A percentile compares a stretch with the other conserved stretches of the same genome.
Evolutionary conservation across 2,113 vertebrate species (phyloP).

Genomic region (Pygoscelis antarcticus): DNA sequence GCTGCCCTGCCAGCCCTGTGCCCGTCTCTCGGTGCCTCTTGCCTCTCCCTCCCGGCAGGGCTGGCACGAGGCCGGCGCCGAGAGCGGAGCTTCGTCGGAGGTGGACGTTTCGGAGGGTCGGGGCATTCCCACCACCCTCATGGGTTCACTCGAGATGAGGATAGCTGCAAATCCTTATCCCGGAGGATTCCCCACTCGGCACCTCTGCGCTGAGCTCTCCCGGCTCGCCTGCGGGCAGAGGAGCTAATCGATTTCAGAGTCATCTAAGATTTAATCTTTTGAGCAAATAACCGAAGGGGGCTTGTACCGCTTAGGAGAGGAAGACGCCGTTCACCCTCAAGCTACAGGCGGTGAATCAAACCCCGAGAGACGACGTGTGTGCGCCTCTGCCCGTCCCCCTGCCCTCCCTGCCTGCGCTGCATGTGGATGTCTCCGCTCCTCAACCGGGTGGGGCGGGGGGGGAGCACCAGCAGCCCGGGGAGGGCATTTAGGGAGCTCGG

Average conservation of each 20-base stretch:
- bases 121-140: background rate
- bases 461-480: background rate
- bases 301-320: fast-evolving
- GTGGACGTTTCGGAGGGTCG: fast-evolving
- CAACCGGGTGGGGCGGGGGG: background rate
- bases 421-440: background rate
- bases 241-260: background rate
- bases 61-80: fast-evolving
- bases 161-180: background rate
- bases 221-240: fast-evolving
- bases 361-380: background rate
- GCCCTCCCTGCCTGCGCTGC: background rate
- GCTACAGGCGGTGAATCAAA: background rate
- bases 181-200: background rate
- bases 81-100: background rate
- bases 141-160: background rate
- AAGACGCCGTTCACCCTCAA: background rate
- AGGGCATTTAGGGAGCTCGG: fast-evolving
- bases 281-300: background rate
- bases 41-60: background rate
- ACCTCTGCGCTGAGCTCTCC: background rate
- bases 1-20: background rate
- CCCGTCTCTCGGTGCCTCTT: background rate
- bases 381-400: background rate
- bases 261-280: background rate